These are phyloP conservation scores for Bemisia tabaci DNA, from an alignment of 1,140 invertebrate species.

Conservation along the genomic window DNA sequence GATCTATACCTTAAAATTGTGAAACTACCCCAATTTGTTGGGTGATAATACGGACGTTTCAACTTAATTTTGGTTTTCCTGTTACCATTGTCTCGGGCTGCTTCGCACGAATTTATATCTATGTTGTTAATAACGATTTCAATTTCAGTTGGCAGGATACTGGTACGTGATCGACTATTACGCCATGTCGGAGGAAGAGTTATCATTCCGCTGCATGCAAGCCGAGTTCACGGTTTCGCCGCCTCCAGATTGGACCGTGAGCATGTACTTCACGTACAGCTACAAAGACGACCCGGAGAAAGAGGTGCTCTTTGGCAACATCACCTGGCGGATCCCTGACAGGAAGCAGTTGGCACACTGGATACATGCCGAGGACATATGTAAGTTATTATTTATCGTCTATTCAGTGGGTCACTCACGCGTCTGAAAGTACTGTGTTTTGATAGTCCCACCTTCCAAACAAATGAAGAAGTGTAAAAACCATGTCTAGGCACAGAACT, in stretches of 20 bases:
- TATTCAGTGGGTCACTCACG: not conserved
- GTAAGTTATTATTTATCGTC: constrained; percentile 35
- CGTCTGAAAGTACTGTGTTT: not conserved
- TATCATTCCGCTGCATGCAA: constrained; percentile 68
- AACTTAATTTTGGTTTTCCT: too few relatives aligned
- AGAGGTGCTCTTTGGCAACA: constrained; percentile 63
- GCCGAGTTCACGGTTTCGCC: constrained; percentile 49
- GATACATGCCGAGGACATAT: constrained; percentile 67
- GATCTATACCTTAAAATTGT: too few relatives aligned
- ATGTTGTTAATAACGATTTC: too few relatives aligned
- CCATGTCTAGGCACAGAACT: too few relatives aligned
- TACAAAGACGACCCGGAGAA: constrained; percentile 67
- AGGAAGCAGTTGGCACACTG: constrained; percentile 58
- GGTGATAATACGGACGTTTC: too few relatives aligned
- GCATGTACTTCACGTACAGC: constrained; percentile 75
- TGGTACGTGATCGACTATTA: constrained; percentile 80
- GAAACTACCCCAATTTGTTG: too few relatives aligned
- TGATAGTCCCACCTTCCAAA: too few relatives aligned
- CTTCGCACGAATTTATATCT: too few relatives aligned
- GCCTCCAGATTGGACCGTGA: constrained; percentile 36
- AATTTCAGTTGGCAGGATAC: constrained; percentile 56
- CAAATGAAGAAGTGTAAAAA: too few relatives aligned
- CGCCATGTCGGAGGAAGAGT: constrained; percentile 66
- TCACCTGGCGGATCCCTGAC: constrained; percentile 68
- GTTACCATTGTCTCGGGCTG: too few relatives aligned